Percentiles rank a stretch among this genome's conserved stretches.
Conservation (phyloP, 2,888 invertebrate species). For the Marronus borbonicus region DNA sequence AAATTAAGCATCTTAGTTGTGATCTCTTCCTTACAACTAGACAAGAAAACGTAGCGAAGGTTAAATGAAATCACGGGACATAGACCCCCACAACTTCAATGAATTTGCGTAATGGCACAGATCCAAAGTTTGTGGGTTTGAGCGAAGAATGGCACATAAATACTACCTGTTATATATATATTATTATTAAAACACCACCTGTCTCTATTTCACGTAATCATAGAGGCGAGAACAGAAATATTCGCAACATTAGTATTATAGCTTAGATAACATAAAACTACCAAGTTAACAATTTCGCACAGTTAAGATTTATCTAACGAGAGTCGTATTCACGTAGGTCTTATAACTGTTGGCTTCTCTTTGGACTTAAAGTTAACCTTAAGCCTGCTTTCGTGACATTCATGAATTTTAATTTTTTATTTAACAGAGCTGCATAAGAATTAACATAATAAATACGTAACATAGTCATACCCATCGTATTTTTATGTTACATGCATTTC, state of each 20-base stretch:
- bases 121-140: conserved; percentile 10
- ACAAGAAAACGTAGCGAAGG: too few relatives aligned
- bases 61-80: neutral
- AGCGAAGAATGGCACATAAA: conserved; percentile 21
- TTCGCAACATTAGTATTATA: too few relatives aligned
- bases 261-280: too few relatives aligned
- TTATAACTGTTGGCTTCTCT: neutral
- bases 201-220: neutral
- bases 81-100: conserved; percentile 17
- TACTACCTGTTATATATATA: conserved; percentile 10
- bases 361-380: neutral
- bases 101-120: conserved; percentile 17
- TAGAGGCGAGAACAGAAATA: too few relatives aligned
- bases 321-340: too few relatives aligned
- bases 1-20: too few relatives aligned
- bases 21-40: too few relatives aligned
- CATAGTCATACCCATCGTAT: neutral
- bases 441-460: neutral
- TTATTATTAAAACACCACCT: neutral
- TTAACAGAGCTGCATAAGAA: neutral
- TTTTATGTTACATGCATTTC: neutral
- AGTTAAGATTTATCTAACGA: too few relatives aligned
- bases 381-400: neutral
- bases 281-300: too few relatives aligned
- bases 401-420: conserved; percentile 12